Percentiles rank a stretch among this genome's conserved stretches.
phyloP scores from a whole-genome alignment of 2,113 vertebrate species.

The Leucopsar rothschildi region DNA sequence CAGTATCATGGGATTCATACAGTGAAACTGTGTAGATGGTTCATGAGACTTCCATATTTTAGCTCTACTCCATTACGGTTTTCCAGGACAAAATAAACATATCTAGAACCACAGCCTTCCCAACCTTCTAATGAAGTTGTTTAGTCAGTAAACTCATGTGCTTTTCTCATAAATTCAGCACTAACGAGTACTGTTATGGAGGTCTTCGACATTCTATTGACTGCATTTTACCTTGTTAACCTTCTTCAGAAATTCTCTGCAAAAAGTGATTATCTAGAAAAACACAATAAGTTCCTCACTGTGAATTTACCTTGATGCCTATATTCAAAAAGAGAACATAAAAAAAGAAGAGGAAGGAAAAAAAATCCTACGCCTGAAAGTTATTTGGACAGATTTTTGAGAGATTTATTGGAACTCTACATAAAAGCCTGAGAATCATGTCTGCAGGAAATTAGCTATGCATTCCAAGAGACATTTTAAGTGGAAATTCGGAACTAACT shows the following conservation, averaged over 20 bases:
- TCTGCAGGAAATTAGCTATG: constrained; percentile 69
- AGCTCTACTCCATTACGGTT: not conserved
- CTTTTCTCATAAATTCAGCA: not conserved
- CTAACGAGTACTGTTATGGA: not conserved
- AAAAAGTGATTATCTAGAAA: not conserved
- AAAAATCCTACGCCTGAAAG: not conserved
- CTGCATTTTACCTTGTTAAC: not conserved
- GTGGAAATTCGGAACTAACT: constrained; percentile 32
- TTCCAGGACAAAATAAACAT: not conserved
- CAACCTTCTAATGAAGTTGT: not conserved
- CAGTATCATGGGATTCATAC: not conserved
- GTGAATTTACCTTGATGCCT: not conserved
- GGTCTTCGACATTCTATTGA: not conserved
- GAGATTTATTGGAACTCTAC: constrained; percentile 40
- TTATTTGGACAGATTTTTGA: constrained; percentile 45
- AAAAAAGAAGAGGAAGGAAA: not conserved
- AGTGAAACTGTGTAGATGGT: not conserved
- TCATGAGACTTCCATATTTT: not conserved
- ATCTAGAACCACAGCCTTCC: not conserved
- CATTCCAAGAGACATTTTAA: constrained; percentile 61
- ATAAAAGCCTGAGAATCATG: constrained; percentile 46
- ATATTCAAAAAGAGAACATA: not conserved
- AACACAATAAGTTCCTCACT: not conserved
- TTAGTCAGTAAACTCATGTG: not conserved
- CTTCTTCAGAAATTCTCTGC: not conserved